These are phyloP conservation scores for Ricordea florida DNA, from an alignment of 92 coral and sea anemone species.

Conservation along the genomic window DNA sequence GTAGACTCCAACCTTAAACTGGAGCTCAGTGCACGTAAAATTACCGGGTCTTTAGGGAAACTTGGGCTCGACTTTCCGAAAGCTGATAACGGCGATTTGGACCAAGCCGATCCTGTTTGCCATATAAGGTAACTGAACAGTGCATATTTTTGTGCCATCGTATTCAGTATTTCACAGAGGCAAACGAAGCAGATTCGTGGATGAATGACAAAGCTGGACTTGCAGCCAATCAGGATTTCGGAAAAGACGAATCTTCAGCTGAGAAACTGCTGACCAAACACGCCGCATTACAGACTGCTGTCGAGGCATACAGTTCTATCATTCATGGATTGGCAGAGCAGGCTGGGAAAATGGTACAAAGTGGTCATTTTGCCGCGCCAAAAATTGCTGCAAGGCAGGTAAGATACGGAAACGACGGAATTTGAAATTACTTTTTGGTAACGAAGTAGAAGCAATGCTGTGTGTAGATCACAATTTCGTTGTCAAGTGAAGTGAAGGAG, in stretches of 20 bases:
- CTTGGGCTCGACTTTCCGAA: no score
- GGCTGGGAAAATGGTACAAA: slow-evolving; percentile 71
- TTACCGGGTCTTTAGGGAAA: no score
- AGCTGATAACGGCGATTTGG: no score
- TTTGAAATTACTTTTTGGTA: no score
- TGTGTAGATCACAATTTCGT: no score
- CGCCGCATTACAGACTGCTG: slow-evolving; percentile 84
- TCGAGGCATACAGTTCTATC: slow-evolving; percentile 64
- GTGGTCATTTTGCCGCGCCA: slow-evolving; percentile 70
- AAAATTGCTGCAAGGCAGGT: slow-evolving; percentile 78
- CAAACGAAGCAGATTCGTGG: slow-evolving; percentile 97
- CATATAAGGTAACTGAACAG: no score
- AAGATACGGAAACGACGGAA: background rate
- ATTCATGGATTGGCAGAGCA: slow-evolving; percentile 75
- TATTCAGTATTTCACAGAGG: slow-evolving; percentile 83
- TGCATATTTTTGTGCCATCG: no score
- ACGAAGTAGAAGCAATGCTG: no score
- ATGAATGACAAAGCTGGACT: slow-evolving; percentile 95
- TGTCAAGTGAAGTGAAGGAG: no score
- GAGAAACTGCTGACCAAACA: slow-evolving; percentile 86
- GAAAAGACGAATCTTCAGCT: slow-evolving; percentile 88
- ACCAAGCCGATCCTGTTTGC: no score
- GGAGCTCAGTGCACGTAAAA: no score
- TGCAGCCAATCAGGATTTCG: slow-evolving; percentile 95
- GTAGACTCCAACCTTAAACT: no score